These are phyloP conservation scores for Synaphobranchus kaupii DNA, from an alignment of 2,797 vertebrate genomes.

Conservation along the genomic window DNA sequence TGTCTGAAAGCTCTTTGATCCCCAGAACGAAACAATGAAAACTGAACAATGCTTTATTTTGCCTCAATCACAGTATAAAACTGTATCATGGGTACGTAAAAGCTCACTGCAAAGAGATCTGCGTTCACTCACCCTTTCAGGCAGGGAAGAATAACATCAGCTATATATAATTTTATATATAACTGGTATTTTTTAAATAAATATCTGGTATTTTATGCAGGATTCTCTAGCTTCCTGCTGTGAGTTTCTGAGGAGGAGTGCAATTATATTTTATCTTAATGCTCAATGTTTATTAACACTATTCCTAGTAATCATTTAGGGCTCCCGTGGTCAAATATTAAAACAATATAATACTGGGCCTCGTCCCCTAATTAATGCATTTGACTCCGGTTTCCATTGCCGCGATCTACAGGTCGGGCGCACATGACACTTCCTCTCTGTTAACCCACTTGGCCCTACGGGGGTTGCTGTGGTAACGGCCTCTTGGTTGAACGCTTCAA, in stretches of 20 bases:
- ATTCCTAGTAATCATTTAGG: not conserved
- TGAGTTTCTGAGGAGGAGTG: not conserved
- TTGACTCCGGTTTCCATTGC: not conserved
- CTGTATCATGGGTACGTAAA: not conserved
- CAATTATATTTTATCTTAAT: not conserved
- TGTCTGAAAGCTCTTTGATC: not conserved
- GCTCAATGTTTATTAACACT: not conserved
- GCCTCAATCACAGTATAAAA: not conserved
- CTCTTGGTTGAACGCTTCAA: not conserved
- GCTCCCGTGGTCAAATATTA: not conserved
- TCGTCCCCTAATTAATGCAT: not conserved
- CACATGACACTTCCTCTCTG: not conserved
- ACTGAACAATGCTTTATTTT: not conserved
- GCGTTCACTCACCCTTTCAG: not conserved
- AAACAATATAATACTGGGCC: not conserved
- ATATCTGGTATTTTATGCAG: not conserved
- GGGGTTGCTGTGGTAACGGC: constrained; percentile 16
- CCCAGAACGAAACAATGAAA: not conserved
- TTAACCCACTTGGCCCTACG: not conserved
- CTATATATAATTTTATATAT: no score
- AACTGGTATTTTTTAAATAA: not conserved
- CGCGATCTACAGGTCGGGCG: not conserved
- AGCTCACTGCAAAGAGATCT: not conserved
- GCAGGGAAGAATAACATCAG: not conserved
- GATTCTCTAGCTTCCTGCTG: not conserved